phyloP scores from a whole-genome alignment of 2,113 vertebrate species.

The Papio anubis region DNA sequence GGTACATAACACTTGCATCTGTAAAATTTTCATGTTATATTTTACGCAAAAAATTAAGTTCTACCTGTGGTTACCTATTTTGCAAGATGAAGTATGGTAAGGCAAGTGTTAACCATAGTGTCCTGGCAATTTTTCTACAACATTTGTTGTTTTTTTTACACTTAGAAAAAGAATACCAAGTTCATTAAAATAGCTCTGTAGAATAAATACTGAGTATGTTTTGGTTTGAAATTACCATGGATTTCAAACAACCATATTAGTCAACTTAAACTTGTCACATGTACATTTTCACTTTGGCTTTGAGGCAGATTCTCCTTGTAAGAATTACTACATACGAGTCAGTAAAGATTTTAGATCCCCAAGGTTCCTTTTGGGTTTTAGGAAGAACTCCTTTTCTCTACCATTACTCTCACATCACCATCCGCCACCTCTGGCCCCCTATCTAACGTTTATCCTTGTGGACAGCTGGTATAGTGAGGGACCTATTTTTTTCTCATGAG shows the following conservation, averaged over 20 bases:
- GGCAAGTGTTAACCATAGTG: background rate
- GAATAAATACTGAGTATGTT: background rate
- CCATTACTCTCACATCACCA: background rate
- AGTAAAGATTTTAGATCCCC: background rate
- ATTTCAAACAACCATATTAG: background rate
- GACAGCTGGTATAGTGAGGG: background rate
- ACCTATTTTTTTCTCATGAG: background rate
- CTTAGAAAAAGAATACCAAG: background rate
- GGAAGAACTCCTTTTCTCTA: background rate
- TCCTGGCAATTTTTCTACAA: background rate
- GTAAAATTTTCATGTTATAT: background rate
- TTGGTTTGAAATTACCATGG: background rate
- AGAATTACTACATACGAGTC: background rate
- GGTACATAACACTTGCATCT: background rate
- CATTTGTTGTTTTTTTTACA: background rate
- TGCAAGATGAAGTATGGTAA: background rate
- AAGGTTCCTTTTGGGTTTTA: background rate
- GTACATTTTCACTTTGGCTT: background rate
- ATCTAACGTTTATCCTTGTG: background rate
- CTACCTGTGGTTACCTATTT: background rate
- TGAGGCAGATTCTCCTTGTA: background rate
- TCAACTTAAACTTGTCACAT: background rate
- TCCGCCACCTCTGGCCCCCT: rapidly evolving
- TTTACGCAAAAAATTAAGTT: background rate
- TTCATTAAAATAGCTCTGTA: background rate